Base-by-base conservation (phyloP, 1,140 invertebrate genomes). In the Aphelenchoides besseyi region DNA sequence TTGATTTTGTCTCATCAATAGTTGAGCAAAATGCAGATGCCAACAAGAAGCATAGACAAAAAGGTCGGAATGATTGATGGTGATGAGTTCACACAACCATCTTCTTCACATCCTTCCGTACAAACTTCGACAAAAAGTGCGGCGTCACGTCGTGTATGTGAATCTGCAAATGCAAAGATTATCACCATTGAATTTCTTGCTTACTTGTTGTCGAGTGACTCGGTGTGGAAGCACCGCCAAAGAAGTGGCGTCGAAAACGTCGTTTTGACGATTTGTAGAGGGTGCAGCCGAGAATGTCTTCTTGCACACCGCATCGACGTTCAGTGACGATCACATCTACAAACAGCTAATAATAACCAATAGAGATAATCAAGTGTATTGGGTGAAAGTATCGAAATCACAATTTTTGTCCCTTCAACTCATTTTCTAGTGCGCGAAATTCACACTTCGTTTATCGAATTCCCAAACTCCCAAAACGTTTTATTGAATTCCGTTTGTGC, bases 231-330 rank as follows among this genome's bases (percentile, higher is more conserved):
- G 55, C 55, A 30, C 79, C 77, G 28, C 74, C 69, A 53, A 79
- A 57, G 30, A 79, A 70, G 41, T 79, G 78, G 9, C 78, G 70
- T 32, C 63, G 35, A 3, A 79, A 3, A 35, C 73, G 62, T 41
- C 68, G 37, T 29, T 23, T 18, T 2, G 55, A 61, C 3, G 75
- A 74, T 54, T 82, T 82, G 63, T 79, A 79, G 16, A 79, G 57
- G 3, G 78, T 82, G 61, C 78, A 79, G 3, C 80, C 78, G 23
- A 64, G 68, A n/a, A 82, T 64, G 16, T 79, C 80, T n/a, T 75
- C 59, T 35, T 53, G 79, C 18, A 62, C 61, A n/a, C 78, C 78
- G 62, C 78, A 82, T 9, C 72, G 53, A 16, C 78, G 68, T 66
- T 79, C 78, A 1, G 80, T 79, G 23, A 79, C 63, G 16, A 71